phyloP scores from a whole-genome alignment of 2,888 invertebrate genomes.

The Hofmannophila pseudospretella region DNA sequence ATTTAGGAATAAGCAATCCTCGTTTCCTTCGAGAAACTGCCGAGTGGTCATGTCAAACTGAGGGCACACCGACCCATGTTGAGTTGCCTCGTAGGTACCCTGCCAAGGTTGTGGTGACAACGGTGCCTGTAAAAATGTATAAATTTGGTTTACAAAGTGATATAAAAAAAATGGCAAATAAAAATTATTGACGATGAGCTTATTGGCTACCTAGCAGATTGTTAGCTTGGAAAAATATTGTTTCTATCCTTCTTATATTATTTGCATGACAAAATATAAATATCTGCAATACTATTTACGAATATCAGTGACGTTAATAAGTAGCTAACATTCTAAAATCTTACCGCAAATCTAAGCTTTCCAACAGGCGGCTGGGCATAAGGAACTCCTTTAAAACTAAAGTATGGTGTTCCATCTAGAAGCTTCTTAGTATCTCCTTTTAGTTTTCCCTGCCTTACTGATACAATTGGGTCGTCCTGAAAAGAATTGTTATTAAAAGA shows the following conservation, averaged over 20 bases:
- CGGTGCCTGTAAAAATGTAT: conserved; percentile 46
- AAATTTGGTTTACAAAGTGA: no score
- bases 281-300: no score
- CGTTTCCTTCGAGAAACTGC: conserved; percentile 27
- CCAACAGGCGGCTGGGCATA: conserved; percentile 70
- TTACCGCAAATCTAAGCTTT: conserved; percentile 67
- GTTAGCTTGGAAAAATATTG: no score
- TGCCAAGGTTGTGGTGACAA: conserved; percentile 35
- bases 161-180: no score
- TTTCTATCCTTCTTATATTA: no score
- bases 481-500: no score
- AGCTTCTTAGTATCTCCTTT: conserved; percentile 26
- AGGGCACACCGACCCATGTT: conserved; percentile 41
- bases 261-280: no score
- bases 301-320: no score
- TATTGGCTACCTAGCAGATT: no score
- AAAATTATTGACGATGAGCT: no score
- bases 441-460: conserved; percentile 32
- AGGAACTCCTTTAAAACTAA: conserved; percentile 63
- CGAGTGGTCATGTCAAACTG: conserved; percentile 29
- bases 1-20: conserved; percentile 46
- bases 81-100: conserved; percentile 35
- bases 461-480: conserved; percentile 27
- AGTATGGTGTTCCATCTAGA: conserved; percentile 33
- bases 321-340: no score